Base-by-base conservation (phyloP, 2,797 vertebrate genomes). In the Tokudaia tokunoshimensis region DNA sequence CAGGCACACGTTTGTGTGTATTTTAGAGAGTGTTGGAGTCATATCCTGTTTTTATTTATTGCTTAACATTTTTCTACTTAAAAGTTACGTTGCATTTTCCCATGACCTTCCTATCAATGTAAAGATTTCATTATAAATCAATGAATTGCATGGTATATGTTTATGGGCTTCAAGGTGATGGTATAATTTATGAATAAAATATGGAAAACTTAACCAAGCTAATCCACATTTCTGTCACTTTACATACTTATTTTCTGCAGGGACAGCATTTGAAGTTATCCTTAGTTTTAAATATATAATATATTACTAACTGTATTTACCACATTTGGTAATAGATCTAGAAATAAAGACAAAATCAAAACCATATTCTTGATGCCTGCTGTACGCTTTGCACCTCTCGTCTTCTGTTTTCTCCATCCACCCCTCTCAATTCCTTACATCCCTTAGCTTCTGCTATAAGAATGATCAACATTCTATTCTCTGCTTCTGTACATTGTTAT, bases 61-160 rank as follows among this genome's bases (percentile, higher is more conserved):
- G 93, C 88, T 88, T 63, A 65, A 79, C 37, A 47, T 84, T 83
- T 89, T 84, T 52, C 79, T 96, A 86, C 55, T 74, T 86, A 52
- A 75, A 70, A 63, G 9, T 52, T 50, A 75, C 67, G 52, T 26
- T 92, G 50, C 52, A 79, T 82, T 97, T 61, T 95, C 82, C 55
- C 50, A 75, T 85, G 67, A 82, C 20, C 3, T 80, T 88, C 3
- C 93, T 94, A 85, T 91, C 17, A 41, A 61, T 76, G 34, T 57
- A 37, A 19, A 85, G 24, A 52, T 31, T 90, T 75, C 31, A 78
- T 67, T 75, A 37, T 41, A 87, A 75, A 75, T 47, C 44, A 41
- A 47, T 1, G 82, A 44, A 47, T 82, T 63, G 67, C 31, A 59
- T 59, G 63, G 6, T 76, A 41, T 65, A 63, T 57, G 20, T 47